Evolutionary conservation across 2,797 vertebrate species (phyloP).

Genomic region (Nannoperca australis): DNA sequence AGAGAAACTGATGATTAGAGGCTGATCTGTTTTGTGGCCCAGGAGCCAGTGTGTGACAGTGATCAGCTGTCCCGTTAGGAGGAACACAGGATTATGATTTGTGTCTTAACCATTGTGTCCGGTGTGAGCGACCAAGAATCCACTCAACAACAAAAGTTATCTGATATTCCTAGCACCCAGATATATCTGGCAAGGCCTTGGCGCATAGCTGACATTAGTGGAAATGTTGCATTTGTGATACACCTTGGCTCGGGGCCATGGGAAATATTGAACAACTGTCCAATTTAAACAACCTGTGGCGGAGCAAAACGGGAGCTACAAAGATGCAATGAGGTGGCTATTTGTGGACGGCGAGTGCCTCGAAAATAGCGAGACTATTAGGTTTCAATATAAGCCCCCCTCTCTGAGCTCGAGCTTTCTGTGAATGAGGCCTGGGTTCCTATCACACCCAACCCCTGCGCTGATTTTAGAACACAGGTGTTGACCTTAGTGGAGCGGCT

Average conservation of each 20-base stretch:
- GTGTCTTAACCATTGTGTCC: slow-evolving; percentile 73
- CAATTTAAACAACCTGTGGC: slow-evolving; percentile 79
- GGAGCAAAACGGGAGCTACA: slow-evolving; percentile 75
- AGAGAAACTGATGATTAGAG: slow-evolving; percentile 60
- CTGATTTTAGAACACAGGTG: slow-evolving; percentile 90
- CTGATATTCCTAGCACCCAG: slow-evolving; percentile 62
- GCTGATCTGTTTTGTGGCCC: slow-evolving; percentile 23
- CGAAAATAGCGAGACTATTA: slow-evolving; percentile 85
- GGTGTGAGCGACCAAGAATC: slow-evolving; percentile 66
- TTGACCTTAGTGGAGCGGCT: slow-evolving; percentile 86
- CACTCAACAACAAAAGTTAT: slow-evolving; percentile 71
- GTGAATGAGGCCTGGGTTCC: slow-evolving; percentile 87
- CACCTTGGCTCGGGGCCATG: slow-evolving; percentile 74
- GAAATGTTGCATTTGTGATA: slow-evolving; percentile 83
- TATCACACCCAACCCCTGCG: slow-evolving; percentile 79
- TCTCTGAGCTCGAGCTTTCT: slow-evolving; percentile 86
- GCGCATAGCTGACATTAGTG: slow-evolving; percentile 78
- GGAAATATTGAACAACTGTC: slow-evolving; percentile 84
- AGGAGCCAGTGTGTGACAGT: slow-evolving; percentile 39
- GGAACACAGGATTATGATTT: slow-evolving; percentile 69
- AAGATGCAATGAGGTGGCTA: slow-evolving; percentile 79
- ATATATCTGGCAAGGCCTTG: slow-evolving; percentile 71
- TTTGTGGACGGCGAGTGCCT: slow-evolving; percentile 84
- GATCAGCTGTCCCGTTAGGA: slow-evolving; percentile 70
- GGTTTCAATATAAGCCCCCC: slow-evolving; percentile 86